phyloP scores from a whole-genome alignment of 2,113 vertebrate species.

The Anolis sagrei region DNA sequence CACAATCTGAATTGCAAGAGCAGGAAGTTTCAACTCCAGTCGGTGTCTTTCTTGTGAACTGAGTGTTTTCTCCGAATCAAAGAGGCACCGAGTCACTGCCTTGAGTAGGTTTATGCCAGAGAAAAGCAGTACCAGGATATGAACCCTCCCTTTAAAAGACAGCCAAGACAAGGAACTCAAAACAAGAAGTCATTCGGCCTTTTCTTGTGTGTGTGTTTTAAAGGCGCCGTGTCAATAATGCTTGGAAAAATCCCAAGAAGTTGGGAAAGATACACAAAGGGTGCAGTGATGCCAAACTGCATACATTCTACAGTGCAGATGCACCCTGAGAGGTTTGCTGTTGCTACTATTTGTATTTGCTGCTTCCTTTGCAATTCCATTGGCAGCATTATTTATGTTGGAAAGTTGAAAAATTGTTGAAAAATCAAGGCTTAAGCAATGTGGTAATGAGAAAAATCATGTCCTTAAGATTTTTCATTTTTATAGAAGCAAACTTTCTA shows the following conservation, averaged over 20 bases:
- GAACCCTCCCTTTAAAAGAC: rapidly evolving
- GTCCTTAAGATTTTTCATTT: not conserved
- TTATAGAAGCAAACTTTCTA: not conserved
- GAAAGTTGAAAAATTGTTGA: not conserved
- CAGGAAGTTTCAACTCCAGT: constrained; percentile 73
- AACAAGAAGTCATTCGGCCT: constrained; percentile 17
- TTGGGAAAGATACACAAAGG: not conserved
- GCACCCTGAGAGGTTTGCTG: not conserved
- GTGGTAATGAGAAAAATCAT: not conserved
- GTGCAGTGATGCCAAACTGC: too few relatives aligned
- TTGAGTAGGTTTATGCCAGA: not conserved
- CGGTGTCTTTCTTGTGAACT: constrained; percentile 58
- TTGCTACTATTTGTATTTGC: not conserved
- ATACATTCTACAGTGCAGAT: too few relatives aligned
- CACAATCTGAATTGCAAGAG: constrained; percentile 68
- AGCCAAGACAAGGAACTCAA: not conserved
- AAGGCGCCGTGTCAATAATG: constrained; percentile 6
- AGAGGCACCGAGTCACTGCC: not conserved
- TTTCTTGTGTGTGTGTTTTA: not conserved
- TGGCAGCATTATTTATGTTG: not conserved
- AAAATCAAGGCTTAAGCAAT: not conserved
- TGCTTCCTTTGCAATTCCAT: not conserved
- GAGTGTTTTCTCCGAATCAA: constrained; percentile 30
- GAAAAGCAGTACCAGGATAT: not conserved
- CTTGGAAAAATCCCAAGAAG: not conserved